These are phyloP conservation scores for Ditula angustiorana DNA, from an alignment of 2,888 invertebrate species.

Conservation along the genomic window DNA sequence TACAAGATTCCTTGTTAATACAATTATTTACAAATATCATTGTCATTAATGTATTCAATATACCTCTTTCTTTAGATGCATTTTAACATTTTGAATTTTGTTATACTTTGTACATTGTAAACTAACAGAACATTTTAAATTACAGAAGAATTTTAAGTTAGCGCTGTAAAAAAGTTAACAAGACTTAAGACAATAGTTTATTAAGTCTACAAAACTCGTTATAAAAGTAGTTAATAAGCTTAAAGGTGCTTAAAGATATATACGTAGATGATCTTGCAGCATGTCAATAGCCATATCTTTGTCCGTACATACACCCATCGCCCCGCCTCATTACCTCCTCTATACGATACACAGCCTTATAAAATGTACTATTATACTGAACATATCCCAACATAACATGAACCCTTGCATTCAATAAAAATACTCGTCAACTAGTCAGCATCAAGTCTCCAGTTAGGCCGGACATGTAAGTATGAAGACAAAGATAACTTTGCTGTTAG, in stretches of 20 bases:
- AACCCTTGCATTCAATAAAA: constrained; percentile 74
- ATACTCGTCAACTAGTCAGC: constrained; percentile 75
- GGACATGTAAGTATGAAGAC: constrained; percentile 59
- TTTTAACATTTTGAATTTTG: not conserved
- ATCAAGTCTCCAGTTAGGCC: constrained; percentile 72
- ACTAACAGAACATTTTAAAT: not conserved
- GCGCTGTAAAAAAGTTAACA: constrained; percentile 21
- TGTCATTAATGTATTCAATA: constrained; percentile 60
- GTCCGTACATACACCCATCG: constrained; percentile 76
- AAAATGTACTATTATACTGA: constrained; percentile 68
- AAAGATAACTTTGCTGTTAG: constrained; percentile 44
- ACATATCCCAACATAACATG: constrained; percentile 63
- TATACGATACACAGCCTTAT: constrained; percentile 70
- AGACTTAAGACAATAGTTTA: constrained; percentile 35
- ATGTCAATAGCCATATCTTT: constrained; percentile 75
- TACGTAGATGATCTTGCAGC: constrained; percentile 60
- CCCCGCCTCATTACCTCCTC: constrained; percentile 81
- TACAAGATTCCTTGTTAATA: constrained; percentile 76
- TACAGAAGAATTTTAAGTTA: constrained; percentile 10
- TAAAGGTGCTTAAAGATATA: constrained; percentile 58
- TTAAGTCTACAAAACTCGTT: constrained; percentile 54
- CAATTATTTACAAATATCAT: constrained; percentile 74
- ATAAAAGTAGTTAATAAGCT: constrained; percentile 66
- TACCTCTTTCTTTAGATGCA: constrained; percentile 1
- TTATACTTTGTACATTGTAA: not conserved